Conservation (phyloP, 64 coral and sea anemone genomes). For the Montipora foliosa region DNA sequence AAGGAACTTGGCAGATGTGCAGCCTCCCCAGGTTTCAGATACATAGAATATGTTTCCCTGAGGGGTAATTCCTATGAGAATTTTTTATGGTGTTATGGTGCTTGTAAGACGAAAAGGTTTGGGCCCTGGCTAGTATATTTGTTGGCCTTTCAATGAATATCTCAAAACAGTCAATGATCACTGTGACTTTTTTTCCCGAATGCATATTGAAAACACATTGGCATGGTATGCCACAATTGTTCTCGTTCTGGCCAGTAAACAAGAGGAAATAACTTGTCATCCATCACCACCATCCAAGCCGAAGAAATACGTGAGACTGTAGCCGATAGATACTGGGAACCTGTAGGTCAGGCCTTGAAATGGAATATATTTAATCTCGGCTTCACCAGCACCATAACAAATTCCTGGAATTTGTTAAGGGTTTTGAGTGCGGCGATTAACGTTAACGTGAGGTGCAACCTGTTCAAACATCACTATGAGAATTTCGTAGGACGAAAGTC, state of each 20-base stretch:
- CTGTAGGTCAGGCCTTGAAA: constrained; percentile 7
- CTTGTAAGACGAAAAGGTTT: constrained; percentile 24
- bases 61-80: constrained; percentile 35
- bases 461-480: not conserved
- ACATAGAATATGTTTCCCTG: constrained; percentile 25
- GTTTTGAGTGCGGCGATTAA: constrained; percentile 5
- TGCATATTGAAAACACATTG: too few relatives aligned
- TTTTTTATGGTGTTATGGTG: constrained; percentile 41
- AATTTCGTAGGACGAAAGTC: constrained; percentile 1
- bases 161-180: constrained; percentile 53
- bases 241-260: constrained; percentile 58
- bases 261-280: constrained; percentile 5
- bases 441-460: not conserved
- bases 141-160: constrained; percentile 31
- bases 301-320: not conserved
- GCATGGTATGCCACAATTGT: too few relatives aligned
- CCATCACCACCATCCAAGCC: constrained; percentile 2
- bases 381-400: not conserved
- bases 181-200: constrained; percentile 36
- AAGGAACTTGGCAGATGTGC: constrained; percentile 19
- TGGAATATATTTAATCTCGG: constrained; percentile 5
- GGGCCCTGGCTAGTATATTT: constrained; percentile 15
- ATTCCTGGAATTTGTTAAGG: constrained; percentile 16
- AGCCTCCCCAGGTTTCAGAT: constrained; percentile 38
- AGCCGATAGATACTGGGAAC: not conserved